Evolutionary conservation across 2,888 invertebrate species (phyloP), one percentile per base, ranked within the genome.

Genomic region (Stenodema calcarata): DNA sequence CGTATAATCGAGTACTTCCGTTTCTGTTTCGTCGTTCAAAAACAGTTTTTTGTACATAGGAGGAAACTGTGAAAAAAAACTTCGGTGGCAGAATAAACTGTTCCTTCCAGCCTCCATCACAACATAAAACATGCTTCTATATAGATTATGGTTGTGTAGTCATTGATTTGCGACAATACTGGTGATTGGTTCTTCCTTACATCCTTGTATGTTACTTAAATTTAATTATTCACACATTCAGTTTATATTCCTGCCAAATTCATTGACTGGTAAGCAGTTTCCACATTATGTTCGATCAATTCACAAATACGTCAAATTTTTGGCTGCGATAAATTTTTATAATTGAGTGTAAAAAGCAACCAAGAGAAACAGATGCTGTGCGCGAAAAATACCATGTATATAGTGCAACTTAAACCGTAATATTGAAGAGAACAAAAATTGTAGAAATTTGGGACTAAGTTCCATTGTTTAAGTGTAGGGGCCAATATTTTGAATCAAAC

Each of bases 401-500:
- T 87, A 88, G 88, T 87, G 83, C 42, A 75, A 79, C 44, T 69
- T 87, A 83, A 73, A 84, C 84, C 84, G 41, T 84, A 84, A 73
- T 27, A 62, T n/a, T 35, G 35, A 62, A 44, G 47, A 50, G 18
- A 23, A 42, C 6, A 35, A 82, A 47, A 69, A 84, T 69, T 23
- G 84, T 84, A 84, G 73, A 84, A 81, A 87, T 87, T 79, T 81
- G 88, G 88, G 87, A 88, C 87, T 42, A 87, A 86, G 88, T 88
- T 87, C 87, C 88, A 78, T 86, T 87, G 86, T 88, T 88, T 88
- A 84, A 88, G 79, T 87, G 88, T 88, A 88, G 88, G 88, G 88
- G 88, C 88, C 88, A 88, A 88, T 86, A 87, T 79, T 87, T 82
- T 82, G 62, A 82, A 82, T 80, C 50, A 14, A 30, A 16, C 23